Evolutionary conservation across 2,888 invertebrate species (phyloP).

Genomic region (Parelbella ahira): DNA sequence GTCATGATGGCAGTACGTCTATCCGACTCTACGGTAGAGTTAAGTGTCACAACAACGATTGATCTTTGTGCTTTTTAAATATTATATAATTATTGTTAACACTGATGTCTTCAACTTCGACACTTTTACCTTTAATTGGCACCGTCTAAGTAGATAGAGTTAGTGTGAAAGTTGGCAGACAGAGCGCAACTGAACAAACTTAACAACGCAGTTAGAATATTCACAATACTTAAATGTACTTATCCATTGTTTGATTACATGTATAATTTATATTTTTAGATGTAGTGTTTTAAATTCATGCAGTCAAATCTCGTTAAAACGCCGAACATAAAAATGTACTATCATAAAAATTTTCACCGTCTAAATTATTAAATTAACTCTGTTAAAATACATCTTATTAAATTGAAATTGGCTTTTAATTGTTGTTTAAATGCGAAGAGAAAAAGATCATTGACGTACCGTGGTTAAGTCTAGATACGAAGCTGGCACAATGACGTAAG

Average conservation of each 20-base stretch:
- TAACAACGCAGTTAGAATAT: slow-evolving; percentile 20
- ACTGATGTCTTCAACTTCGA: slow-evolving; percentile 52
- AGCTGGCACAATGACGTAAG: slow-evolving; percentile 43
- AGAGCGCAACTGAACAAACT: slow-evolving; percentile 1
- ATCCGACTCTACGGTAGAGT: slow-evolving; percentile 40
- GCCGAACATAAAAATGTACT: no score
- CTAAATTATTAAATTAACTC: slow-evolving; percentile 10
- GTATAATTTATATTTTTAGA: slow-evolving; percentile 34
- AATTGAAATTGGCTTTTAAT: slow-evolving; percentile 27
- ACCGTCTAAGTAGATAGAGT: slow-evolving; percentile 57
- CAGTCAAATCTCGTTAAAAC: slow-evolving; percentile 84
- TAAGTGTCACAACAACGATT: slow-evolving; percentile 69
- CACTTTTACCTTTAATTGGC: slow-evolving; percentile 70
- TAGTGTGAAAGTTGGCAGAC: slow-evolving; percentile 41
- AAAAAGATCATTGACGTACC: slow-evolving; percentile 55
- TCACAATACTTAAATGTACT: slow-evolving; percentile 24
- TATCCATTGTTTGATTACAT: slow-evolving; percentile 34
- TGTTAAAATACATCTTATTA: slow-evolving; percentile 19
- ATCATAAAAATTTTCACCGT: no score
- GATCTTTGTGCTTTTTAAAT: slow-evolving; percentile 58
- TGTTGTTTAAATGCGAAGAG: slow-evolving; percentile 39
- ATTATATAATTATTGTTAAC: slow-evolving; percentile 38
- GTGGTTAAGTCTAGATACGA: slow-evolving; percentile 21
- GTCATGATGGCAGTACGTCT: slow-evolving; percentile 40
- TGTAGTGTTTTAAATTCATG: slow-evolving; percentile 62